Base-by-base conservation (phyloP, 2,113 vertebrate genomes). In the Aegotheles bennettii region DNA sequence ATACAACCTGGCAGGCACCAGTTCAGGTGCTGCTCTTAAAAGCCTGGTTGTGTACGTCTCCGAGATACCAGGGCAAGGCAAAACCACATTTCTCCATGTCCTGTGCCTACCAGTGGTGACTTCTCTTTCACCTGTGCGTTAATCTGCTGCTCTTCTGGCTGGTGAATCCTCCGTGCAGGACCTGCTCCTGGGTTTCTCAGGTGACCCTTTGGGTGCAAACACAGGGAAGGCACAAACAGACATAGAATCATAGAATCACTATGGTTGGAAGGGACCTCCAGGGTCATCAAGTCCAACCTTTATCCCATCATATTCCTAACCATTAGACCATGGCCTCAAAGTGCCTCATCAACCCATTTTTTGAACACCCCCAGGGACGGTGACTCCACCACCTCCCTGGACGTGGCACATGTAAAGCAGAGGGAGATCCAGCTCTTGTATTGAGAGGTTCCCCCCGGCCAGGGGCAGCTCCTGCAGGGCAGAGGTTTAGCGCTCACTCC, bases 41-140 rank as follows among this genome's bases (percentile, higher is more conserved):
- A 86, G 47, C 40, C 76, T 61, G 26, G 3, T 47, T 0, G 0
- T 16, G 9, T 54, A 29, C 3, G 1, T 77, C 42, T 79, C 71
- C 1, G 6, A 53, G 67, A 74, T 45, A 73, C 35, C 42, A 74
- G 42, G 33, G 59, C 87, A 84, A 90, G 90, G 82, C 79, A 86
- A 31, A 86, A 70, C 79, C 11, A 0, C 65, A 20, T 88, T 33
- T 74, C 35, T 85, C 0, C 1, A 0, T 75, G 87, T 82, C 87
- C 87, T 0, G 0, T 79, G 61, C 79, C 91, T 93, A 79, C 91
- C 93, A 65, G 60, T 84, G 93, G 87, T 94, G 90, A 86, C 88
- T 94, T 95, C 92, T 77, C 85, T 90, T 95, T 93, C 60, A 56
- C 81, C 61, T 91, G 75, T 83, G 78, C 79, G 5, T 86, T 83